Conservation (phyloP, 2,797 vertebrate genomes). For the Sebastes paucispinis region DNA sequence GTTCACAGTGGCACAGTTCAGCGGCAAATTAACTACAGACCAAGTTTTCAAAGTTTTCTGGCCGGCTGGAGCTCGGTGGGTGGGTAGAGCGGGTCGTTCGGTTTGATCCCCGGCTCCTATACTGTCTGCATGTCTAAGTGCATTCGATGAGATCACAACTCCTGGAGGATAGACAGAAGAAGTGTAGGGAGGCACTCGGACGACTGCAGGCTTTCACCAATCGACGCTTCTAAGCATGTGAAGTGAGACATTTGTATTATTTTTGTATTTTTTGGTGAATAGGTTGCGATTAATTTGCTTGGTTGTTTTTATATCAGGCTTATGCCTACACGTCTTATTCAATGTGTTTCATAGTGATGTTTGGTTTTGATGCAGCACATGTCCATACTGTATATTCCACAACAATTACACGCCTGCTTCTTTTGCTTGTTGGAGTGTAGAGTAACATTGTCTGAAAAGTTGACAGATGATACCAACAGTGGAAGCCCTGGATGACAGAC, state of each 20-base stretch:
- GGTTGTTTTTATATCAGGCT: neutral
- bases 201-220: neutral
- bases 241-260: neutral
- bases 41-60: neutral
- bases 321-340: too few species aligned
- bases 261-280: neutral
- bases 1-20: neutral
- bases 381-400: too few species aligned
- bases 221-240: too few species aligned
- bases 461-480: neutral
- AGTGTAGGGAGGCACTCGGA: neutral
- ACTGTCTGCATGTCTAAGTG: too few species aligned
- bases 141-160: neutral
- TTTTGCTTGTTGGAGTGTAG: neutral
- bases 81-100: too few species aligned
- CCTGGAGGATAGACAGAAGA: neutral
- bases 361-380: too few species aligned
- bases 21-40: neutral
- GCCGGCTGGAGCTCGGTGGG: too few species aligned
- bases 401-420: neutral
- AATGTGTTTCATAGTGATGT: too few species aligned
- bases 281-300: neutral
- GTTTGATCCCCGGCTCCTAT: too few species aligned
- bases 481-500: neutral
- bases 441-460: neutral